phyloP scores from a whole-genome alignment of 2,888 invertebrate genomes.

The Leptura quadrifasciata region DNA sequence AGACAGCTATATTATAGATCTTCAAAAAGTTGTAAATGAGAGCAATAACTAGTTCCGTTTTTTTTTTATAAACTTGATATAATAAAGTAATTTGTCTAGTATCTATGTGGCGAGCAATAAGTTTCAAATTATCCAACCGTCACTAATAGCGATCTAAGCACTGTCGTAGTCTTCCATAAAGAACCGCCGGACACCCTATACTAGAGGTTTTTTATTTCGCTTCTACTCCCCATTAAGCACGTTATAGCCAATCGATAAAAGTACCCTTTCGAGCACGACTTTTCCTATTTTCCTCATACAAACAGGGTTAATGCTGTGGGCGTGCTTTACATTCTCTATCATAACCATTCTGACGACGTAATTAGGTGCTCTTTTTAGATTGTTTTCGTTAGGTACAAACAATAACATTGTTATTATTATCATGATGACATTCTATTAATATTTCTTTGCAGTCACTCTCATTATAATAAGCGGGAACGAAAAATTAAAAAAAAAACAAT shows the following conservation, averaged over 20 bases:
- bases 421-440: too few relatives aligned
- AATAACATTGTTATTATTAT: too few relatives aligned
- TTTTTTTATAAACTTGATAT: too few relatives aligned
- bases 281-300: constrained; percentile 4
- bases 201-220: background rate
- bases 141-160: background rate
- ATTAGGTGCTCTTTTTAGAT: background rate
- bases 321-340: background rate
- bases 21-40: too few relatives aligned
- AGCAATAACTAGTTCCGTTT: too few relatives aligned
- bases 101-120: background rate
- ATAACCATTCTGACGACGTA: background rate
- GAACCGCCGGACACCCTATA: background rate
- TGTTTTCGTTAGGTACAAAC: background rate
- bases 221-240: background rate
- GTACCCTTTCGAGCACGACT: background rate
- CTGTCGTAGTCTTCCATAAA: background rate
- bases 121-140: background rate
- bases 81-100: too few relatives aligned
- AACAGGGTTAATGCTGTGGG: background rate
- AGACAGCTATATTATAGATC: too few relatives aligned
- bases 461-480: too few relatives aligned
- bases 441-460: too few relatives aligned
- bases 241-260: constrained; percentile 7
- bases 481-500: too few relatives aligned